Evolutionary conservation across 2,888 invertebrate genomes (phyloP).

Genomic region (Amaurobius ferox): DNA sequence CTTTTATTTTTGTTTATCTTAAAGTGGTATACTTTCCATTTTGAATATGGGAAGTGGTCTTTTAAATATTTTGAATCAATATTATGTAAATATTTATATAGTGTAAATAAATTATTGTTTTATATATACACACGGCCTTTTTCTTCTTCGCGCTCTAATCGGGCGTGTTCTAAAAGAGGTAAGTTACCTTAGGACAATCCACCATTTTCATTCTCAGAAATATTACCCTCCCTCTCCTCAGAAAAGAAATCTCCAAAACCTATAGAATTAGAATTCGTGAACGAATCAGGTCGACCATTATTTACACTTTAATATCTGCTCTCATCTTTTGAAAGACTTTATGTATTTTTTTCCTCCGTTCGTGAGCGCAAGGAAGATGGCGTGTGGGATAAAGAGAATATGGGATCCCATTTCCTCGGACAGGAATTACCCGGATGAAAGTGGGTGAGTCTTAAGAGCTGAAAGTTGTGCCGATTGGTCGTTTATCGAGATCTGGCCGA

Average conservation of each 20-base stretch:
- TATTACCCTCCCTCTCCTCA: conserved; percentile 9
- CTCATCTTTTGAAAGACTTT: neutral
- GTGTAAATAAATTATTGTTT: no score
- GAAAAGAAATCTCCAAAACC: conserved; percentile 1
- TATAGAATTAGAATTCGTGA: conserved; percentile 58
- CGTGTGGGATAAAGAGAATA: neutral
- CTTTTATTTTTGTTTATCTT: no score
- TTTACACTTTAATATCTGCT: conserved; percentile 70
- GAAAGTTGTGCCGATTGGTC: conserved; percentile 68
- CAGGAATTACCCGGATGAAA: conserved; percentile 2
- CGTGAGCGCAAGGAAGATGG: neutral
- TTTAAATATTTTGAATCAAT: no score
- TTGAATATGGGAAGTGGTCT: no score
- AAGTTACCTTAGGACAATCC: no score
- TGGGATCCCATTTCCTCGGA: neutral
- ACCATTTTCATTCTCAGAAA: conserved; percentile 36
- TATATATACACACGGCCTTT: no score
- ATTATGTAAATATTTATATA: no score
- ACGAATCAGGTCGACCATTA: conserved; percentile 52
- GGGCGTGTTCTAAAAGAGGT: no score
- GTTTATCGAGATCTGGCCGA: conserved; percentile 35
- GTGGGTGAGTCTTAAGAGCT: conserved; percentile 44
- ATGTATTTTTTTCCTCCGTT: neutral
- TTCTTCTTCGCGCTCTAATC: no score
- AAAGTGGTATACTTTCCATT: no score